Evolutionary conservation across 2,113 vertebrate species (phyloP), one percentile per base, ranked within the genome.

Genomic region (Smithornis capensis): DNA sequence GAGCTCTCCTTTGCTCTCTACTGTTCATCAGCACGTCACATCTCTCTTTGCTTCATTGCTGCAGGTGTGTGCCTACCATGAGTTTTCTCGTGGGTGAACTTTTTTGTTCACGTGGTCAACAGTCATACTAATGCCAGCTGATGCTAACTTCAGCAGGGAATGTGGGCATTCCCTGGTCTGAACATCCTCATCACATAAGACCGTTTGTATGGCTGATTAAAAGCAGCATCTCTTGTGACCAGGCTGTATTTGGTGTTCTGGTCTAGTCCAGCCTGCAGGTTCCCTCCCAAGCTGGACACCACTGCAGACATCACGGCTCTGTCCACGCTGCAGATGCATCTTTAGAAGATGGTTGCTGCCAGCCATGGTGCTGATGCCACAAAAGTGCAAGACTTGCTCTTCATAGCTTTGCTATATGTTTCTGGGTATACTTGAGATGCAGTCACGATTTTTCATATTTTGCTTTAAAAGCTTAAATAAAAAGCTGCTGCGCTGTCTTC

Each of bases 31-130:
- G 62, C 27, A 19, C 15, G 25, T 22, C 10, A 4, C 52, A 40
- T 53, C 7, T 37, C 12, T 17, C 19, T 64, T 29, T 14, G 67
- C n/a, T 33, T 37, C 12, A 14, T 3, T 57, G 45, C 25, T 2
- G 2, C 0, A 4, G 27, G 7, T 24, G 11, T 1, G 9, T 31
- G 22, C 19, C n/a, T 33, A 11, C 8, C 27, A 12, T 0, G 1
- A 50, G 15, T 28, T 78, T 69, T 37, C 19, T 74, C 0, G 1
- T 2, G 5, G 14, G 18, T 77, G 40, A 64, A 52, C 38, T 33
- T 29, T 49, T 77, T 82, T 3, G 1, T 57, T 85, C 31, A 14
- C 5, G 0, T 19, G 28, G 47, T 79, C 42, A 50, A 2, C n/a
- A 47, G 21, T n/a, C 64, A 64, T 38, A 37, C 11, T 47, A 22